Base-by-base conservation (phyloP, 1,140 invertebrate genomes). In the Phymastichus coffea region DNA sequence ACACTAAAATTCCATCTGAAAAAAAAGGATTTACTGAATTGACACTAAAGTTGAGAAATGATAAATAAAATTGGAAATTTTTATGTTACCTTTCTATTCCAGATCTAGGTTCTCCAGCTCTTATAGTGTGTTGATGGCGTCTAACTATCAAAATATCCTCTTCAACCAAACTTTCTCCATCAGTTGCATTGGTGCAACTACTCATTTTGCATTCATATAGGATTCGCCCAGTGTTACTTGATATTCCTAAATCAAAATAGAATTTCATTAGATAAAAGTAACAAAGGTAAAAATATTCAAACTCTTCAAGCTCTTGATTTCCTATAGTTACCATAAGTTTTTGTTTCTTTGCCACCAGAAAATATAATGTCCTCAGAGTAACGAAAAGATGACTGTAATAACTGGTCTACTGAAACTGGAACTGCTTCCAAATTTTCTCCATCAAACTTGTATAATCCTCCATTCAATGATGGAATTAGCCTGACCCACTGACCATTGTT, bases 1-100 rank as follows among this genome's bases (percentile, higher is more conserved):
- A 97, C 94, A 76, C 92, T 95, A 70, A 95, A 98, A 80, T 97
- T 97, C 95, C 95, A 97, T 69, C 92, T 91, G 66, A 53, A 65
- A 54, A 69, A 41, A 6, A 8, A 33, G 7, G 14, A 33, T 33
- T 33, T 33, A 33, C 6, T 8, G 7, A 33, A 33, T 33, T 8
- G 14, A 33, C 30, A 8, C 14, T 33, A 33, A 33, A 33, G 14
- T 8, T 8, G 14, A 33, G 14, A 33, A 33, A 33, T 33, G 14
- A 48, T 48, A 17, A 17, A 49, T 12, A 33, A 54, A 40, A 1
- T n/a, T 53, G 10, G 10, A 23, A 33, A 19, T 55, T 37, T 40
- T n/a, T 40, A 26, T 17, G 10, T 15, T 54, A 30, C 88, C 88
- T 92, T 82, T 97, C 94, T 44, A 78, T 71, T 9, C 95, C 94